Base-by-base conservation (phyloP, 2,113 vertebrate species). In the Amia ocellicauda region DNA sequence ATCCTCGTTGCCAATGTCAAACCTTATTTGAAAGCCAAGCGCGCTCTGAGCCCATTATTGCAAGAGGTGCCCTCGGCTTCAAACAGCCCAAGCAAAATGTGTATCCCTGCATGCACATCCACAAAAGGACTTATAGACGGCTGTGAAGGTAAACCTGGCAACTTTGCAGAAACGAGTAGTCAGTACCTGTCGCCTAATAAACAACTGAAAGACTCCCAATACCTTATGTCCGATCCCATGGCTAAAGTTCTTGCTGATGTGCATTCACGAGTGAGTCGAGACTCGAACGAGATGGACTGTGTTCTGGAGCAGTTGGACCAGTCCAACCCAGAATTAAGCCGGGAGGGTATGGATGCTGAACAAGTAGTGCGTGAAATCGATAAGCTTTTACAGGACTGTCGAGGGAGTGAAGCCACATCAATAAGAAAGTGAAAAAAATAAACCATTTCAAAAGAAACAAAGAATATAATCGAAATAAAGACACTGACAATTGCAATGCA, bases 1-100 rank as follows among this genome's bases (percentile, higher is more conserved):
- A 95, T 99, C 86, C 93, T 99, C 78, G 94, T 99, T 74, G 97
- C 97, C 82, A 99, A 99, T 75, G 97, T 99, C 77, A 99, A 99
- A 92, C 96, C 96, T 86, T 99, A 98, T 85, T 90, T 99, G 85
- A 99, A 99, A 90, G 95, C 94, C 73, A 99, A 99, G 90, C 94
- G 97, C 77, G 96, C 96, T 82, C 94, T 99, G 71, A 98, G 95
- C 84, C 97, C 97, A 77, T 89, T 99, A 64, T 93, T 99, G 80
- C 96, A 99, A 72, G 97, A 99, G 85, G 92, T 94, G 41, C 93
- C 97, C 55, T 99, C 97, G 68, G 94, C 93, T 74, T 95, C 95
- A 2, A 89, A 82, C 87, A 98, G 95, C 83, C 96, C 95, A 4
- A 91, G 89, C 78, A 98, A 99, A 87, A 92, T 93, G 74, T 94